Evolutionary conservation across 2,888 invertebrate species (phyloP).

Genomic region (Trissolcus brochymenae): DNA sequence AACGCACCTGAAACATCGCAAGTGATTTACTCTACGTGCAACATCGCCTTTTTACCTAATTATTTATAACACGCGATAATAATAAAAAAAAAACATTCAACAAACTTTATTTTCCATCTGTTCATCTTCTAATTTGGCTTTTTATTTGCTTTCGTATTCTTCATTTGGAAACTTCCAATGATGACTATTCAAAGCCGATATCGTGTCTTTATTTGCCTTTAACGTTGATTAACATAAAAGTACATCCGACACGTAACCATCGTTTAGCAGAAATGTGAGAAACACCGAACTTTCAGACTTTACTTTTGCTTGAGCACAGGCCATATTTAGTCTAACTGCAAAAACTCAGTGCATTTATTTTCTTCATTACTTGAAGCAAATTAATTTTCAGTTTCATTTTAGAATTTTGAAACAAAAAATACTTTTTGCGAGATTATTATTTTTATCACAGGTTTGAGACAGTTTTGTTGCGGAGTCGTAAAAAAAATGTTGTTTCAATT

Average conservation of each 20-base stretch:
- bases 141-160: background rate
- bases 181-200: conserved; percentile 4
- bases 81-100: too few species aligned
- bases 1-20: conserved; percentile 44
- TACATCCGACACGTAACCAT: conserved; percentile 22
- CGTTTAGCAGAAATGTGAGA: conserved; percentile 16
- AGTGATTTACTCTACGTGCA: conserved; percentile 46
- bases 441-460: too few species aligned
- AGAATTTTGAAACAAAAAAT: too few species aligned
- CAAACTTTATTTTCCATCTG: background rate
- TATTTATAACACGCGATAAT: conserved; percentile 15
- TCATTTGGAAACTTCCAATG: background rate
- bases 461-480: too few species aligned
- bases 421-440: too few species aligned
- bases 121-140: too few species aligned
- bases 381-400: too few species aligned
- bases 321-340: too few species aligned
- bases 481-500: too few species aligned
- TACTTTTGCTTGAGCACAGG: conserved; percentile 1
- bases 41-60: conserved; percentile 43
- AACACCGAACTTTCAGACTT: background rate
- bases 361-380: too few species aligned
- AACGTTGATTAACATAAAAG: conserved; percentile 29
- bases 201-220: conserved; percentile 3
- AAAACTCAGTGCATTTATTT: too few species aligned